Percentiles rank a stretch among this genome's conserved stretches.
Conservation (phyloP, 2,888 invertebrate genomes). For the Cephus nigrinus region DNA sequence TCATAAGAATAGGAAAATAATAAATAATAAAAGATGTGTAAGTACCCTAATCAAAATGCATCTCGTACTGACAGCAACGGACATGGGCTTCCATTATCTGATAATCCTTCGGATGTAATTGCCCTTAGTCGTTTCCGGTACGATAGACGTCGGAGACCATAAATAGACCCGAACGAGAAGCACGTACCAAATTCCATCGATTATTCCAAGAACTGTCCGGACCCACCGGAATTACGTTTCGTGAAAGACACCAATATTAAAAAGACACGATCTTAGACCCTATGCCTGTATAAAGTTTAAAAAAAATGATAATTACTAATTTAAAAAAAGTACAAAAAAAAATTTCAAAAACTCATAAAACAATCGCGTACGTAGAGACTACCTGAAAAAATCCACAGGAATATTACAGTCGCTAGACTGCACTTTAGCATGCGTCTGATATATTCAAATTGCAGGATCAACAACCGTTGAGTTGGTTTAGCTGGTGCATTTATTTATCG, state of each 20-base stretch:
- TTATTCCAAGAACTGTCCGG: not conserved
- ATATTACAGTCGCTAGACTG: not conserved
- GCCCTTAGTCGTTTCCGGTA: not conserved
- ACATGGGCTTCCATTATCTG: not conserved
- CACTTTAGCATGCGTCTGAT: conserved; percentile 32
- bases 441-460: conserved; percentile 49
- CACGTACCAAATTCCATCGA: not conserved
- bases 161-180: not conserved
- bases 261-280: not conserved
- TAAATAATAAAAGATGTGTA: not conserved
- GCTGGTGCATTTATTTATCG: conserved; percentile 53
- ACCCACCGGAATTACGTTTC: not conserved
- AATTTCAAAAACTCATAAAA: not conserved
- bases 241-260: not conserved
- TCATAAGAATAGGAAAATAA: not conserved
- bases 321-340: not conserved
- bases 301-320: not conserved
- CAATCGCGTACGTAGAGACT: not conserved
- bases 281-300: not conserved
- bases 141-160: not conserved
- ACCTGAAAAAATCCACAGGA: not conserved
- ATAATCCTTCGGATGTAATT: not conserved
- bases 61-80: not conserved
- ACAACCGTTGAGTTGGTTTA: conserved; percentile 51
- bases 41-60: not conserved